Percentiles rank a stretch among this genome's conserved stretches.
Conservation (phyloP, 2,888 invertebrate species). For the Macrophya alboannulata region DNA sequence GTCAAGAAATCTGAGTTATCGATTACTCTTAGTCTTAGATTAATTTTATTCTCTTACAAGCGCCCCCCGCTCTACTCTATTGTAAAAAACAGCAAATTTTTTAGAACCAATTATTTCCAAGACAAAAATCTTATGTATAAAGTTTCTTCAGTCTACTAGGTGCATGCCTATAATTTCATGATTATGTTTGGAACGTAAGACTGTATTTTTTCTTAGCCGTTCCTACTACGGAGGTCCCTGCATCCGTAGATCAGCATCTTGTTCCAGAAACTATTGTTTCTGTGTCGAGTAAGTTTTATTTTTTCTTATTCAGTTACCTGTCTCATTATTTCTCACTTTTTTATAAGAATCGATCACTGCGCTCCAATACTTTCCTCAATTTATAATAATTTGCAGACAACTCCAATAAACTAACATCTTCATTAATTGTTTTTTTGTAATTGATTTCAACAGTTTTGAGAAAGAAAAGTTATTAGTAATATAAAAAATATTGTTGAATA, state of each 20-base stretch:
- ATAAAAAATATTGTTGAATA: too few relatives aligned
- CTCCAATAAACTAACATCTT: too few relatives aligned
- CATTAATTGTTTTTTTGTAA: too few relatives aligned
- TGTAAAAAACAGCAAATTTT: neutral
- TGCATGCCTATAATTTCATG: constrained; percentile 33
- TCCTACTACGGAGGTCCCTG: constrained; percentile 63
- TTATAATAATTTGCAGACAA: too few relatives aligned
- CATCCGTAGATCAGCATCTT: constrained; percentile 64
- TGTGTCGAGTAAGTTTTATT: constrained; percentile 68
- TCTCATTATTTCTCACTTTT: constrained; percentile 37
- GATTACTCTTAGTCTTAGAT: neutral
- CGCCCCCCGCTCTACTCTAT: neutral
- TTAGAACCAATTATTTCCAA: neutral
- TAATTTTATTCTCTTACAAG: neutral
- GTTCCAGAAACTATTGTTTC: constrained; percentile 68
- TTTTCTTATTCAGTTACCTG: constrained; percentile 49
- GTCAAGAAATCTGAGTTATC: too few relatives aligned
- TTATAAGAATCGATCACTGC: neutral
- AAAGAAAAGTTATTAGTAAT: too few relatives aligned
- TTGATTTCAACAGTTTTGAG: too few relatives aligned
- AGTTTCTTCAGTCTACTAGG: neutral
- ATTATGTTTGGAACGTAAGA: constrained; percentile 43
- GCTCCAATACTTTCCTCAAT: neutral
- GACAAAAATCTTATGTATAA: neutral
- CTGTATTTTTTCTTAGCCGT: constrained; percentile 64